Percentiles rank a stretch among this genome's conserved stretches.
These are phyloP conservation scores for Agelas oroides DNA, from an alignment of 37 sponge, comb jelly and placozoan species.

Conservation along the genomic window DNA sequence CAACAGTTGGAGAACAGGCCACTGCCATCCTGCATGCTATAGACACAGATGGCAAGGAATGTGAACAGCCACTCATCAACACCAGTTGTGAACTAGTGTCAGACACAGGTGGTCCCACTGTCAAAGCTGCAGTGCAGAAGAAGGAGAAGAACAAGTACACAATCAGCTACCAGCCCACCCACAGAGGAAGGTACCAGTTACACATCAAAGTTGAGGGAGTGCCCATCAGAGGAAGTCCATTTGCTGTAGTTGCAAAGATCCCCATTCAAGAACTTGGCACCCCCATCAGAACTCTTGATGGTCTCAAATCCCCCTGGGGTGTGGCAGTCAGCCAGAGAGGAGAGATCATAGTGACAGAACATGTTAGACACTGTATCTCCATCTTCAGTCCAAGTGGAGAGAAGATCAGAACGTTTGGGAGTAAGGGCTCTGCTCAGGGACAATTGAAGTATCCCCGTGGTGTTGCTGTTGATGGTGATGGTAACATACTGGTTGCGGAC, in stretches of 20 bases:
- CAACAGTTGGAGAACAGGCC: background rate
- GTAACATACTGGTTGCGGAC: conserved; percentile 32
- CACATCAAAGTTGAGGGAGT: too few relatives aligned
- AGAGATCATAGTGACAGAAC: too few relatives aligned
- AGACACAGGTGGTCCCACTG: background rate
- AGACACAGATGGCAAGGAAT: background rate
- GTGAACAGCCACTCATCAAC: too few relatives aligned
- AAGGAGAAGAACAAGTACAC: background rate
- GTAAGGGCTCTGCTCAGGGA: too few relatives aligned
- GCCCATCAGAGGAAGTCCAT: too few relatives aligned
- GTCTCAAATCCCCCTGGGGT: conserved; percentile 2
- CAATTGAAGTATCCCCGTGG: background rate
- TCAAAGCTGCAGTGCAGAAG: background rate
- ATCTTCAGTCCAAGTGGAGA: too few relatives aligned
- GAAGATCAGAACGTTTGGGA: too few relatives aligned
- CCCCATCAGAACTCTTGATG: background rate
- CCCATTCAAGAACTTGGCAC: background rate
- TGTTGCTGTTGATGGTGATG: conserved; percentile 26
- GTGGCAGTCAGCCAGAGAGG: too few relatives aligned
- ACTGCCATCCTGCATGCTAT: background rate
- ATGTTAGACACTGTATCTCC: too few relatives aligned
- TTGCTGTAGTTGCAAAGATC: too few relatives aligned
- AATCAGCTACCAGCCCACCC: background rate
- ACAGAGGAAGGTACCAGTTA: too few relatives aligned
- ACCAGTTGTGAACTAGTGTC: too few relatives aligned